A percentile compares a stretch with the other conserved stretches of the same genome.
phyloP scores from a whole-genome alignment of 1,140 invertebrate species.

The Trichogramma pretiosum region DNA sequence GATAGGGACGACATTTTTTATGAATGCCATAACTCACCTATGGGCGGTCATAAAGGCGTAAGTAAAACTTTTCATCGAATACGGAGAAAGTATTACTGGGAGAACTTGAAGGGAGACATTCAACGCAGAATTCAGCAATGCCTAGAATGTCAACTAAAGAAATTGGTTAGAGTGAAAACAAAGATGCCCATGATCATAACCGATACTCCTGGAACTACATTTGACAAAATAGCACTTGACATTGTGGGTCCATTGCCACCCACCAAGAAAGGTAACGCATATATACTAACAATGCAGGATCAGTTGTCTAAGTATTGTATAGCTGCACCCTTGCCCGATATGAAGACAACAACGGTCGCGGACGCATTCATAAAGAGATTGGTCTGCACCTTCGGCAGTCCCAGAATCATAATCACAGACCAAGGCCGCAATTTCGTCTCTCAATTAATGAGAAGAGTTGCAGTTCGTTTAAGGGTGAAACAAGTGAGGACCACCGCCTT shows the following conservation, averaged over 20 bases:
- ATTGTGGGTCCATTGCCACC: not conserved
- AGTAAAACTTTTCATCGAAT: constrained; percentile 12
- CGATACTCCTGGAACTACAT: not conserved
- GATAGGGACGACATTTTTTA: not conserved
- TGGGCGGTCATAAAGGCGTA: constrained; percentile 6
- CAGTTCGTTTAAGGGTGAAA: constrained; percentile 7
- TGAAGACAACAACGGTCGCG: not conserved
- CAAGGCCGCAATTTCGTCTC: constrained; percentile 12
- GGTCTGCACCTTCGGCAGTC: constrained; percentile 12
- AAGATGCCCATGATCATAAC: not conserved
- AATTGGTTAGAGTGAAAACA: not conserved
- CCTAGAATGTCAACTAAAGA: constrained; percentile 9
- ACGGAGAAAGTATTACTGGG: no score
- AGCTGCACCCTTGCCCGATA: not conserved
- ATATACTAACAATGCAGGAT: constrained; percentile 9
- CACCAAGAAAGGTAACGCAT: not conserved
- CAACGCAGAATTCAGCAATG: not conserved
- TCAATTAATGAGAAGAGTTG: constrained; percentile 1
- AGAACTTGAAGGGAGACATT: constrained; percentile 1
- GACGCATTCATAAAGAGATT: constrained; percentile 16
- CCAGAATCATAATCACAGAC: constrained; percentile 5
- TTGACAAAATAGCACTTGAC: constrained; percentile 9
- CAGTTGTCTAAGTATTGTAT: constrained; percentile 17
- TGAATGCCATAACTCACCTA: not conserved
- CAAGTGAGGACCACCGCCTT: constrained; percentile 6